phyloP scores from a whole-genome alignment of 2,888 invertebrate genomes.

The Euplagia quadripunctaria region DNA sequence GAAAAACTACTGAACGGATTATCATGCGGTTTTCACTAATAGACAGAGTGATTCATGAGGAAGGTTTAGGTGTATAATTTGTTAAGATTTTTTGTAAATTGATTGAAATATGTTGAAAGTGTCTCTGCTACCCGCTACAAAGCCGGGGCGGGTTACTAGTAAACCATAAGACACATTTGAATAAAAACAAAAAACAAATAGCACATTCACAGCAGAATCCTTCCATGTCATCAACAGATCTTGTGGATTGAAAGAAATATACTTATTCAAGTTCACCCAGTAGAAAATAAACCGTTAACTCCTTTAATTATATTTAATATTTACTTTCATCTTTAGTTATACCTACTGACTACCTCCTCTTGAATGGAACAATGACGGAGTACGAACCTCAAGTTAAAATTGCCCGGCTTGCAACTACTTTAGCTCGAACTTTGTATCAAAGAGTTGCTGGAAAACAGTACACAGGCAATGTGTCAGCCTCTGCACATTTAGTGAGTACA shows the following conservation, averaged over 20 bases:
- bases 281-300: neutral
- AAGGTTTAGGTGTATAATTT: too few relatives aligned
- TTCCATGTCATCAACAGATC: neutral
- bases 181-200: too few relatives aligned
- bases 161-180: too few relatives aligned
- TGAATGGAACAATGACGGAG: conserved; percentile 74
- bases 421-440: conserved; percentile 90
- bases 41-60: too few relatives aligned
- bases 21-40: too few relatives aligned
- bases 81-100: too few relatives aligned
- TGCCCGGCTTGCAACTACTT: conserved; percentile 88
- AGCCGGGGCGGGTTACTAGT: too few relatives aligned
- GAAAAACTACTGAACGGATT: too few relatives aligned
- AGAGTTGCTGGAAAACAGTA: conserved; percentile 85
- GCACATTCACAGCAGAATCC: neutral
- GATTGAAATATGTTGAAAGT: too few relatives aligned
- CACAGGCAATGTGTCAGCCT: conserved; percentile 66
- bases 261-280: neutral
- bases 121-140: too few relatives aligned
- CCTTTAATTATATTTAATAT: too few relatives aligned
- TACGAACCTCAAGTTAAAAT: conserved; percentile 89
- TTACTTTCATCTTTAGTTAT: conserved; percentile 62
- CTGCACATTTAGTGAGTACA: conserved; percentile 77
- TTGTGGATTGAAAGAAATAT: neutral
- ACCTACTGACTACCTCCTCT: conserved; percentile 70